These are phyloP conservation scores for Tenodera sinensis DNA, from an alignment of 2,888 invertebrate species.

Conservation along the genomic window DNA sequence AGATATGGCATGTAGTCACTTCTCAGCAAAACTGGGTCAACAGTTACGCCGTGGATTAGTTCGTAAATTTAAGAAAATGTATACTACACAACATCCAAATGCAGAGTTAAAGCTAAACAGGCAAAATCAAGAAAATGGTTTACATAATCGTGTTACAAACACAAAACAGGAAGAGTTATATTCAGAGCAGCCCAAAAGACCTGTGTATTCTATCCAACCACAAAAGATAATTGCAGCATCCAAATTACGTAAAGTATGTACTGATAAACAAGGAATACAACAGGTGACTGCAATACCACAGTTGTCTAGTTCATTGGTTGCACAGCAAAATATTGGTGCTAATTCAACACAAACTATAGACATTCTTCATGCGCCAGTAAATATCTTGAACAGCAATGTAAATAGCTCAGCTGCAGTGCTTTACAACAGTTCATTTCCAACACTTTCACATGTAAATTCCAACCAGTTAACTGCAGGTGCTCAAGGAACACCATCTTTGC, in stretches of 20 bases:
- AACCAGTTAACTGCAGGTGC: not conserved
- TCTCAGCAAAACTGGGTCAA: conserved; percentile 33
- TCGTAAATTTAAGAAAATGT: conserved; percentile 36
- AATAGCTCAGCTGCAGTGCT: conserved; percentile 28
- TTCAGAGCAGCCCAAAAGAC: conserved; percentile 34
- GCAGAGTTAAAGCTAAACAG: not conserved
- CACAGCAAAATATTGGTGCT: conserved; percentile 21
- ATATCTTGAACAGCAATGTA: conserved; percentile 31
- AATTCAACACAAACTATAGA: conserved; percentile 32
- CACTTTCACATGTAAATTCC: conserved; percentile 25
- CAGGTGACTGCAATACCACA: not conserved
- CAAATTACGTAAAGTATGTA: conserved; percentile 36
- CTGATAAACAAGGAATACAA: conserved; percentile 27
- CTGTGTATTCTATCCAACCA: conserved; percentile 34
- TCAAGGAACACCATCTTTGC: not conserved
- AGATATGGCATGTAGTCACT: conserved; percentile 35
- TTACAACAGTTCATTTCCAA: conserved; percentile 32
- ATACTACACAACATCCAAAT: conserved; percentile 32
- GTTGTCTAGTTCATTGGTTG: not conserved
- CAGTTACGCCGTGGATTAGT: conserved; percentile 35
- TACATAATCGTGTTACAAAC: not conserved
- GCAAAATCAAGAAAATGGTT: not conserved
- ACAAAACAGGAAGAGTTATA: conserved; percentile 12
- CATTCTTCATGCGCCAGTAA: conserved; percentile 33
- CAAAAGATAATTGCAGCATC: conserved; percentile 36